These are phyloP conservation scores for Dendrophyllia cribrosa DNA, from an alignment of 64 coral and sea anemone species.

Conservation along the genomic window DNA sequence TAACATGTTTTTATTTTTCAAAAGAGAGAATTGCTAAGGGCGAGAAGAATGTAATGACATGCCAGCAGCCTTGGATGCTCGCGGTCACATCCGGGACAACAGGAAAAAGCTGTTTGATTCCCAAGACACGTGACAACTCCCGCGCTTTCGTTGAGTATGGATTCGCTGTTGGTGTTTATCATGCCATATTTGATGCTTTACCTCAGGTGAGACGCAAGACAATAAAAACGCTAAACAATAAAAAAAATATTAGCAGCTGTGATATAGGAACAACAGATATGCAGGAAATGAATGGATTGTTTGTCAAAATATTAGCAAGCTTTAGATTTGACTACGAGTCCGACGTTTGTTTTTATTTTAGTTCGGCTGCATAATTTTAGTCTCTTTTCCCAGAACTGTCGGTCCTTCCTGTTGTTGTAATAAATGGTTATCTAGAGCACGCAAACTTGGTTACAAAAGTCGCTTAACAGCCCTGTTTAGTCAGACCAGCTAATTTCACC, in stretches of 20 bases:
- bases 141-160: slow-evolving; percentile 22
- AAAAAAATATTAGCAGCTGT: not conserved
- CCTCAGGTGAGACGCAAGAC: not conserved
- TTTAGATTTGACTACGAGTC: no score
- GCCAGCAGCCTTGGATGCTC: slow-evolving; percentile 39
- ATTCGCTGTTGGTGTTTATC: slow-evolving; percentile 29
- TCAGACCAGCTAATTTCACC: no score
- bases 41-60: slow-evolving; percentile 14
- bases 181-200: slow-evolving; percentile 15
- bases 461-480: no score
- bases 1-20: not conserved
- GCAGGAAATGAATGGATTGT: no score
- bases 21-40: not conserved
- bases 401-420: no score
- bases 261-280: not conserved
- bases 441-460: no score
- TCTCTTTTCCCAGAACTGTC: no score
- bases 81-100: slow-evolving; percentile 45
- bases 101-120: slow-evolving; percentile 33
- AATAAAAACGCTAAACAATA: not conserved
- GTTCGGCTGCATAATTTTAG: no score
- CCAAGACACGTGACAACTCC: slow-evolving; percentile 44
- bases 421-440: no score
- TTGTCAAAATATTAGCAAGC: no score
- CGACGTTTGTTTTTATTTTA: no score